Evolutionary conservation across 2,797 vertebrate genomes (phyloP).

Genomic region (Neostethus bicornis): DNA sequence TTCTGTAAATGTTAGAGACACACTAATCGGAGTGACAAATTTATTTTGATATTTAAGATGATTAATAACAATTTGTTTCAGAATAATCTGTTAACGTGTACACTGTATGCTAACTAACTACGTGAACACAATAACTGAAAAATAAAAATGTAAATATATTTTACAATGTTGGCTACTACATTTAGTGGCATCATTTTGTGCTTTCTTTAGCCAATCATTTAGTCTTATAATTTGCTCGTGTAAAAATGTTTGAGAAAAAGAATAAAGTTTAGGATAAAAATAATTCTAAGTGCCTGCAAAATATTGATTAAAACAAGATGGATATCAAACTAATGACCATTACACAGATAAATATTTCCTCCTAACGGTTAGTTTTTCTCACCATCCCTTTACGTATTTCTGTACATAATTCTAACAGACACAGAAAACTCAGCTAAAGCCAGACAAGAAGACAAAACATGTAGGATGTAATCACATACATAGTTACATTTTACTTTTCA

Average conservation of each 20-base stretch:
- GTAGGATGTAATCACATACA: background rate
- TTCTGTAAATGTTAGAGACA: too few species aligned
- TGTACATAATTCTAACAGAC: background rate
- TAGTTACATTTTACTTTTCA: background rate
- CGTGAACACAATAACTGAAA: too few species aligned
- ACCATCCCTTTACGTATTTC: background rate
- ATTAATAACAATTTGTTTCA: too few species aligned
- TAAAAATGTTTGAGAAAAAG: background rate
- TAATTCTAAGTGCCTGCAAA: conserved; percentile 4
- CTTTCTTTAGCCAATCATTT: background rate
- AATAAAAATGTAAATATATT: background rate
- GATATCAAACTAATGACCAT: background rate
- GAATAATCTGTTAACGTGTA: too few species aligned
- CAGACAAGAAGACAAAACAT: background rate
- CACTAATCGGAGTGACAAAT: too few species aligned
- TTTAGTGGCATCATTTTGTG: conserved; percentile 1
- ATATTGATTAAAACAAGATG: background rate
- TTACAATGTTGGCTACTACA: background rate
- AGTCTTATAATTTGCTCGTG: background rate
- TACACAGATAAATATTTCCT: background rate
- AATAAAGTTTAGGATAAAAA: background rate
- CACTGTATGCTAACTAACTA: too few species aligned
- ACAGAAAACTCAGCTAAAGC: background rate
- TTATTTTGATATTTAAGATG: too few species aligned
- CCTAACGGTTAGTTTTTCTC: background rate